phyloP scores from a whole-genome alignment of 2,113 vertebrate species.

The Columba livia region DNA sequence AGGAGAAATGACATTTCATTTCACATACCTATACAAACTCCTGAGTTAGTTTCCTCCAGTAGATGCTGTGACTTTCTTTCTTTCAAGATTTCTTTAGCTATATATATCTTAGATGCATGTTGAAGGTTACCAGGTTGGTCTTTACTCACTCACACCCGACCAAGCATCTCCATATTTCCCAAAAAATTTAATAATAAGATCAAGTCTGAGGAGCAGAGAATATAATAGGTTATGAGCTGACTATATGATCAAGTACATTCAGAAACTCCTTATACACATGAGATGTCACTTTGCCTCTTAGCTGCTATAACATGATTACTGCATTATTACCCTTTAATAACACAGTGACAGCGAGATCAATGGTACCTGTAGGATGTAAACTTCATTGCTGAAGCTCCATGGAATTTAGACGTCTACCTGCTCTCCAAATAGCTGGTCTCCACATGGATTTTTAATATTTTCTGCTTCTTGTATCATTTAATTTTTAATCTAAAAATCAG shows the following conservation, averaged over 20 bases:
- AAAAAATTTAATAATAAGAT: not conserved
- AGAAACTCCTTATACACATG: not conserved
- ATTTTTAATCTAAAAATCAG: conserved; percentile 27
- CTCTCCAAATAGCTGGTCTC: not conserved
- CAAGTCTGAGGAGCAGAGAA: not conserved
- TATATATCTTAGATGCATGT: not conserved
- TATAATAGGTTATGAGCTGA: not conserved
- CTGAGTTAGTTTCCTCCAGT: not conserved
- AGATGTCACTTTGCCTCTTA: not conserved
- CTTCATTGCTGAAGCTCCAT: not conserved
- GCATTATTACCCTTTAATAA: not conserved
- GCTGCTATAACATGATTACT: not conserved
- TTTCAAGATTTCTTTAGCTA: not conserved
- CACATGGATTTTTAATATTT: conserved; percentile 5
- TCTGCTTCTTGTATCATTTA: not conserved
- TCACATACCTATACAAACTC: not conserved
- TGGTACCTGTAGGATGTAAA: not conserved
- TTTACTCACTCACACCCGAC: not conserved
- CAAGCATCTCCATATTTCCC: not conserved
- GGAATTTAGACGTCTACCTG: not conserved
- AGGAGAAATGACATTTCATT: not conserved
- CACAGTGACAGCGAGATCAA: not conserved
- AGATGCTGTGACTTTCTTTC: not conserved
- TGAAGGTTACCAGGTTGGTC: not conserved
- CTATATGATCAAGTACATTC: not conserved